Conservation (phyloP, 2,888 invertebrate species). For the Exocentrus adspersus region DNA sequence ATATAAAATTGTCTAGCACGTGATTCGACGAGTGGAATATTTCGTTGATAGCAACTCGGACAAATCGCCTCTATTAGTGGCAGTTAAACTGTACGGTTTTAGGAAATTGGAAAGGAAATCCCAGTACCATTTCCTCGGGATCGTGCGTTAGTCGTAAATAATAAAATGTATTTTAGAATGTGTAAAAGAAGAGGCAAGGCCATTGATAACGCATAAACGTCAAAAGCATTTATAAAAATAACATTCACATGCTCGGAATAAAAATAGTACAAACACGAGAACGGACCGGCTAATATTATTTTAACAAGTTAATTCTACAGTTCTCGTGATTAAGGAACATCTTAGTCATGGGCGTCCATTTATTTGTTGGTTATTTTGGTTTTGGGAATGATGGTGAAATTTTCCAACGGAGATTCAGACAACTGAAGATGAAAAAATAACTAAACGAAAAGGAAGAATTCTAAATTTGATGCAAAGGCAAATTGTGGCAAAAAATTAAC, state of each 20-base stretch:
- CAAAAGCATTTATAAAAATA: conserved; percentile 57
- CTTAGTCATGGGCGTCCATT: conserved; percentile 14
- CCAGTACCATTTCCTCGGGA: not conserved
- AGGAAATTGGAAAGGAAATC: not conserved
- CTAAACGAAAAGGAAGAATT: too few species aligned
- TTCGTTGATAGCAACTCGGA: not conserved
- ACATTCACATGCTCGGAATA: conserved; percentile 54
- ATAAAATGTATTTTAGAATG: not conserved
- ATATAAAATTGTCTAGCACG: too few species aligned
- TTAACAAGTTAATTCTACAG: conserved; percentile 40
- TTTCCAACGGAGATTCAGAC: too few species aligned
- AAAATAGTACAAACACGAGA: conserved; percentile 53
- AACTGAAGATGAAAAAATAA: too few species aligned
- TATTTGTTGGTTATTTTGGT: not conserved
- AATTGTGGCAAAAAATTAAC: too few species aligned
- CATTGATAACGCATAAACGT: conserved; percentile 53
- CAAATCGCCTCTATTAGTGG: too few species aligned
- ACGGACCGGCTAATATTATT: conserved; percentile 38
- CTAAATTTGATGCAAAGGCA: too few species aligned
- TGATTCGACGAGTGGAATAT: too few species aligned
- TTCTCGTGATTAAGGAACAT: conserved; percentile 29
- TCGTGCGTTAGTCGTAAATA: conserved; percentile 4
- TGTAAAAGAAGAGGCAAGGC: conserved; percentile 41
- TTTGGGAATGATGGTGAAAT: too few species aligned
- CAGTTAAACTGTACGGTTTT: too few species aligned